These are phyloP conservation scores for Cyclargus thomasi DNA, from an alignment of 1,140 invertebrate species.

Conservation along the genomic window DNA sequence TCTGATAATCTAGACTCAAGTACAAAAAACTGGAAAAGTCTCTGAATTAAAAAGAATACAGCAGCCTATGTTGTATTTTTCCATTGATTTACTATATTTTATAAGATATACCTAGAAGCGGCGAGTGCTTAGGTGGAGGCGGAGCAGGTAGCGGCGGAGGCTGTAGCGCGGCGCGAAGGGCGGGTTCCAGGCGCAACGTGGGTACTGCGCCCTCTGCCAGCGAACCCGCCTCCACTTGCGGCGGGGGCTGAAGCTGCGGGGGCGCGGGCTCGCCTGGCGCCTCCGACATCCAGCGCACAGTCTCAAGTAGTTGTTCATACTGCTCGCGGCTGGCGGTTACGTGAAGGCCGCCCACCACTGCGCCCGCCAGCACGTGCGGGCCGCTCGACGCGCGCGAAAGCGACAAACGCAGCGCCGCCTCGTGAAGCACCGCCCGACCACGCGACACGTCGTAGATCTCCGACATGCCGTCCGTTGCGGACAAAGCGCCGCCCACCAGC, in stretches of 20 bases:
- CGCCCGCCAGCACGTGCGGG: slow-evolving; percentile 81
- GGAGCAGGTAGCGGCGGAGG: slow-evolving; percentile 38
- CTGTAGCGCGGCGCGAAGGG: slow-evolving; percentile 70
- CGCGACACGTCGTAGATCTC: slow-evolving; percentile 82
- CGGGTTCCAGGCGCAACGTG: slow-evolving; percentile 78
- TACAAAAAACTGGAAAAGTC: too few relatives aligned
- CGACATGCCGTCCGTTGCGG: slow-evolving; percentile 57
- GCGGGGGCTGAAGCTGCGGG: slow-evolving; percentile 16
- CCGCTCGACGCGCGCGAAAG: slow-evolving; percentile 69
- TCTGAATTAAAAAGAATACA: too few relatives aligned
- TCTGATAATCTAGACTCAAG: too few relatives aligned
- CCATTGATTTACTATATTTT: too few relatives aligned
- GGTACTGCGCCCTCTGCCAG: slow-evolving; percentile 52
- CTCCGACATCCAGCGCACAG: slow-evolving; percentile 71
- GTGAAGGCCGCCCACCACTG: slow-evolving; percentile 88
- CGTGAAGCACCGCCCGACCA: slow-evolving; percentile 84
- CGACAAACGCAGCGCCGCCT: slow-evolving; percentile 85
- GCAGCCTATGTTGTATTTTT: too few relatives aligned
- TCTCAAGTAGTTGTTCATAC: slow-evolving; percentile 92
- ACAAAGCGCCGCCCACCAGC: slow-evolving; percentile 44
- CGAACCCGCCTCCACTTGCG: slow-evolving; percentile 18
- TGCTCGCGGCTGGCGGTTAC: slow-evolving; percentile 89
- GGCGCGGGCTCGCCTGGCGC: slow-evolving; percentile 36
- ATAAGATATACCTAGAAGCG: slow-evolving; percentile 35
- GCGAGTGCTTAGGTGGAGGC: slow-evolving; percentile 30